Percentiles rank a stretch among this genome's conserved stretches.
Conservation (phyloP, 2,797 vertebrate genomes). For the Cephalopachus bancanus region DNA sequence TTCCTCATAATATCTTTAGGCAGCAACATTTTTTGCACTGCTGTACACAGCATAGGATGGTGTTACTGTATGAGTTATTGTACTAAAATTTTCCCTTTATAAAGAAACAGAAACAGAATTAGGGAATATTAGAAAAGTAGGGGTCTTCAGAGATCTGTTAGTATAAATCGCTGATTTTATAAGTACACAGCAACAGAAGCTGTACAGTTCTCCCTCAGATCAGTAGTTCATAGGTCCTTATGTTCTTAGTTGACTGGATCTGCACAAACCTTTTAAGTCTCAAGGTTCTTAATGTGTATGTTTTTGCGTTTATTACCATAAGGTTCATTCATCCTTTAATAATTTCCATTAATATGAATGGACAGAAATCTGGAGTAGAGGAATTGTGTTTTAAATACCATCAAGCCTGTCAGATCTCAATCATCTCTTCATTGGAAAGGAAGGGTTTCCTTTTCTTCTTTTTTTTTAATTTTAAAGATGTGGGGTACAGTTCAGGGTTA, state of each 20-base stretch:
- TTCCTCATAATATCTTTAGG: conserved; percentile 48
- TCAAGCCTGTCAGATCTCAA: neutral
- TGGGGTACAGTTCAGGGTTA: too few species aligned
- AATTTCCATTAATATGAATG: neutral
- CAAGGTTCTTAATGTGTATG: neutral
- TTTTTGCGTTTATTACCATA: neutral
- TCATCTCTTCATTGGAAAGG: neutral
- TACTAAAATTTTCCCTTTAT: neutral
- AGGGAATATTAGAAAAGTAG: neutral
- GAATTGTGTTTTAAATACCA: neutral
- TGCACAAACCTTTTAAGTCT: neutral
- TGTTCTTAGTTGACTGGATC: neutral
- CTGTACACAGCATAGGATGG: neutral
- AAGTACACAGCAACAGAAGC: neutral
- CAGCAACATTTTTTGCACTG: conserved; percentile 16
- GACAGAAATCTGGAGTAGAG: neutral
- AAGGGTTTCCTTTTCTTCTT: neutral
- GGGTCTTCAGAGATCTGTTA: neutral
- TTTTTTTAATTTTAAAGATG: too few species aligned
- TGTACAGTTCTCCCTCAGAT: neutral
- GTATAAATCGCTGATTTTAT: neutral
- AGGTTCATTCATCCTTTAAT: neutral
- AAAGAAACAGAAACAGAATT: neutral
- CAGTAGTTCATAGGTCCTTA: neutral
- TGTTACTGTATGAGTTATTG: neutral